Conservation (phyloP, 2,888 invertebrate genomes). For the Empis stercorea region DNA sequence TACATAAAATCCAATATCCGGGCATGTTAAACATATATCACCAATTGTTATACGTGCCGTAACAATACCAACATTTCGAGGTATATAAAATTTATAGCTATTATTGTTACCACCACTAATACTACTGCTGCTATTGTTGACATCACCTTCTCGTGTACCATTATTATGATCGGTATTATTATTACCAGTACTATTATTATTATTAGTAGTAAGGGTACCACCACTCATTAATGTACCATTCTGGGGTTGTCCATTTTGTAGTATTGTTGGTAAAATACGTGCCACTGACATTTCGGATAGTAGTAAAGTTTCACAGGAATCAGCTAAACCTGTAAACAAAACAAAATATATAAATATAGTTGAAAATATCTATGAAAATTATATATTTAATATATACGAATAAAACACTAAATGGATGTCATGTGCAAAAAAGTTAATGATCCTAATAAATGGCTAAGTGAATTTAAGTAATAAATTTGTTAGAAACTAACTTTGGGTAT, state of each 20-base stretch:
- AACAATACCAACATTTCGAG: conserved; percentile 27
- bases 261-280: conserved; percentile 30
- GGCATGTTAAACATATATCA: conserved; percentile 35
- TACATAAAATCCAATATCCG: conserved; percentile 38
- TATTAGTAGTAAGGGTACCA: conserved; percentile 12
- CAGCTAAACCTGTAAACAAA: conserved; percentile 56
- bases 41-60: conserved; percentile 28
- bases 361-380: too few species aligned
- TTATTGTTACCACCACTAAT: neutral
- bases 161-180: neutral
- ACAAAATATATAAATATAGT: too few species aligned
- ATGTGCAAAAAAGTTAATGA: too few species aligned
- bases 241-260: conserved; percentile 28
- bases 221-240: conserved; percentile 29
- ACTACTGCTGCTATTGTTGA: neutral
- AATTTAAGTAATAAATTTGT: too few species aligned
- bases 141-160: neutral
- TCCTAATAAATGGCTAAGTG: too few species aligned
- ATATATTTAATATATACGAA: too few species aligned
- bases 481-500: too few species aligned
- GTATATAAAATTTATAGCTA: conserved; percentile 42
- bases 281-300: conserved; percentile 51
- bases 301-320: conserved; percentile 50
- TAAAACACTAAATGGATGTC: too few species aligned
- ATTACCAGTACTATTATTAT: conserved; percentile 4